A percentile compares a stretch with the other conserved stretches of the same genome.
Conservation (phyloP, 2,797 vertebrate species). For the Hemibagrus guttatus region DNA sequence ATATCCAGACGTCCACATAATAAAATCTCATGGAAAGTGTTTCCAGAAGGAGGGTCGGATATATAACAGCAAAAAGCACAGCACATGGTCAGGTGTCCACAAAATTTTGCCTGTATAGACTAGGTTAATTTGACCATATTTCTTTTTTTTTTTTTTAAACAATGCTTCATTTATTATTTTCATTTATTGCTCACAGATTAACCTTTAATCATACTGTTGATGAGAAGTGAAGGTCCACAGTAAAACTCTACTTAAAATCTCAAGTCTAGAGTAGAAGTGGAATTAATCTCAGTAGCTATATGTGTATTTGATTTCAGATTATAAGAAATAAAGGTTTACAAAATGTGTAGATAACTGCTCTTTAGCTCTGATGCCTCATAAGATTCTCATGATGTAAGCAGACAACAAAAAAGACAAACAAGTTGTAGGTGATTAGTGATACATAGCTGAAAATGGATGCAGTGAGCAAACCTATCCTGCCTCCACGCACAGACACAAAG, state of each 20-base stretch:
- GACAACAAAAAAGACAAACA: not conserved
- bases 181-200: no score
- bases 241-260: not conserved
- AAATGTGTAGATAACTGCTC: not conserved
- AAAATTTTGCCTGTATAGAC: not conserved
- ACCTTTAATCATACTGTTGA: not conserved
- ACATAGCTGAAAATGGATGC: not conserved
- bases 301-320: not conserved
- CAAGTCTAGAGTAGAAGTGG: not conserved
- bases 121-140: not conserved
- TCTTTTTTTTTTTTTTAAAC: not conserved
- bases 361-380: not conserved
- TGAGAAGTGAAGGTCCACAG: not conserved
- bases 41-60: not conserved
- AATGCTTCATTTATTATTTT: not conserved
- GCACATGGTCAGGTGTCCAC: not conserved
- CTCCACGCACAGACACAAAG: conserved; percentile 29
- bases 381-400: conserved; percentile 3
- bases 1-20: not conserved
- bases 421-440: not conserved
- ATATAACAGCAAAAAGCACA: not conserved
- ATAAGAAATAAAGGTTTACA: not conserved
- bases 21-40: not conserved
- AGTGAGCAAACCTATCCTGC: conserved; percentile 14
- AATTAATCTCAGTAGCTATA: not conserved